Evolutionary conservation across 2,888 invertebrate species (phyloP).

Genomic region (Nasonia oneida): DNA sequence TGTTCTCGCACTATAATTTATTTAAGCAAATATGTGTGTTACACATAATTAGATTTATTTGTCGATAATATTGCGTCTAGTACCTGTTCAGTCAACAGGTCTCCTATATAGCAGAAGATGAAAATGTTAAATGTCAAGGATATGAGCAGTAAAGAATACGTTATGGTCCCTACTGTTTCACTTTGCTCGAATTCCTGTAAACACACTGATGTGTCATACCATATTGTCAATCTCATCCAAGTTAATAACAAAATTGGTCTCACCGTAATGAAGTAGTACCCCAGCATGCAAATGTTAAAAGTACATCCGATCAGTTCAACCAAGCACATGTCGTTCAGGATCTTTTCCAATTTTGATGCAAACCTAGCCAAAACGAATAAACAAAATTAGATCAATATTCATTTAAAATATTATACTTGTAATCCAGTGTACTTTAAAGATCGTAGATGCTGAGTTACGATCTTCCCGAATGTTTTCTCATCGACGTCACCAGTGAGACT

Average conservation of each 20-base stretch:
- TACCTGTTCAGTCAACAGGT: slow-evolving; percentile 58
- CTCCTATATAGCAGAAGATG: slow-evolving; percentile 61
- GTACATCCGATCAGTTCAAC: slow-evolving; percentile 62
- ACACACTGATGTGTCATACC: neutral
- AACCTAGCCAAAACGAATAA: slow-evolving; percentile 26
- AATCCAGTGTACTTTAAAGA: slow-evolving; percentile 63
- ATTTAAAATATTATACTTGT: neutral
- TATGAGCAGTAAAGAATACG: slow-evolving; percentile 33
- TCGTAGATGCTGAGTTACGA: slow-evolving; percentile 65
- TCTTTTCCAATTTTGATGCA: slow-evolving; percentile 52
- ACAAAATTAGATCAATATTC: neutral
- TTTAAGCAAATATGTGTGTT: neutral
- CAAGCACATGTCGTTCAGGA: slow-evolving; percentile 56
- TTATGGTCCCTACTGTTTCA: slow-evolving; percentile 16
- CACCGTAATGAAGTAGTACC: slow-evolving; percentile 63
- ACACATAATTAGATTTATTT: too few species aligned
- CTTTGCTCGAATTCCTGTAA: slow-evolving; percentile 40
- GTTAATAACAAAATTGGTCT: neutral
- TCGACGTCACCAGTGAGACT: slow-evolving; percentile 57
- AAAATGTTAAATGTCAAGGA: slow-evolving; percentile 59
- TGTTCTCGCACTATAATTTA: slow-evolving; percentile 59
- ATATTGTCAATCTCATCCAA: too few species aligned
- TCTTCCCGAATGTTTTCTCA: slow-evolving; percentile 30
- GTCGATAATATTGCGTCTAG: neutral
- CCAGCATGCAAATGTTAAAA: slow-evolving; percentile 65